Percentiles rank a stretch among this genome's conserved stretches.
Evolutionary conservation across 2,797 vertebrate species (phyloP).

Genomic region (Poecilia gillii): DNA sequence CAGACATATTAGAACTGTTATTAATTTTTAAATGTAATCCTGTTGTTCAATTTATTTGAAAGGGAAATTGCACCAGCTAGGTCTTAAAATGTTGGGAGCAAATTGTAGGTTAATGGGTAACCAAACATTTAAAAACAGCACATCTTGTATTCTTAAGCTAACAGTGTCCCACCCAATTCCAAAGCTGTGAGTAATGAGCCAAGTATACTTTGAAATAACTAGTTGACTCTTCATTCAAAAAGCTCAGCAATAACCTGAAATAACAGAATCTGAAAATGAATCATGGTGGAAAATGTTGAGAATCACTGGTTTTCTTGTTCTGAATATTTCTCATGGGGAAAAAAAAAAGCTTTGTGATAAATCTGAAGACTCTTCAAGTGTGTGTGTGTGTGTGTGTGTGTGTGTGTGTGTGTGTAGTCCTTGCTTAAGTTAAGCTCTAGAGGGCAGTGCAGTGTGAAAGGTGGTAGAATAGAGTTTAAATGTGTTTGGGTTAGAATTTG

Average conservation of each 20-base stretch:
- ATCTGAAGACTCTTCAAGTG: background rate
- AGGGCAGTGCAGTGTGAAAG: slow-evolving; percentile 57
- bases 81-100: background rate
- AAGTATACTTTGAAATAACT: slow-evolving; percentile 13
- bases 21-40: background rate
- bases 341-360: background rate
- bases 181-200: slow-evolving; percentile 52
- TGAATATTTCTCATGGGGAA: background rate
- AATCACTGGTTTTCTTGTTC: background rate
- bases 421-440: slow-evolving; percentile 34
- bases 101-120: slow-evolving; percentile 34
- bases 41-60: background rate
- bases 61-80: background rate
- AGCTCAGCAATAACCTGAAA: background rate
- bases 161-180: slow-evolving; percentile 63
- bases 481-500: slow-evolving; percentile 25
- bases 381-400: background rate
- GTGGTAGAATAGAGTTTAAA: background rate
- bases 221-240: background rate
- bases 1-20: background rate
- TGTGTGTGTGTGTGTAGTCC: background rate
- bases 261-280: background rate
- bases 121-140: slow-evolving; percentile 46
- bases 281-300: background rate
- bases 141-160: slow-evolving; percentile 24